Evolutionary conservation across 1,140 invertebrate species (phyloP), one percentile per base, ranked within the genome.

Genomic region (Aphelenchoides besseyi): DNA sequence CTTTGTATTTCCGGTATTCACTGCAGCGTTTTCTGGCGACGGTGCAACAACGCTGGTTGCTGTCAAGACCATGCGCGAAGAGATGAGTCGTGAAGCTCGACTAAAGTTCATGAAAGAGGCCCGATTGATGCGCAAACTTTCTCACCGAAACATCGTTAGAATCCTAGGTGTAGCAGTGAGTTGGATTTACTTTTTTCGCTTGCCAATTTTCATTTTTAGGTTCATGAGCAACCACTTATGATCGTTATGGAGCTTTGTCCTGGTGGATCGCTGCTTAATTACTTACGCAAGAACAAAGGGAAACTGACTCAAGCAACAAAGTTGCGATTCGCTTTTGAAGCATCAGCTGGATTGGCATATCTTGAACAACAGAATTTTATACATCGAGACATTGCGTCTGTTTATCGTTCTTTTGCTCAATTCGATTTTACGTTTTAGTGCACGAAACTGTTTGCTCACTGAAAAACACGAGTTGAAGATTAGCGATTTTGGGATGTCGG

Each of bases 111-210:
- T 77, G 75, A 77, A 77, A 48, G 75, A 77, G 52, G 75, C 75
- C 2, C 53, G 75, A 16, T n/a, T 78, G 1, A 77, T 77, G 75
- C 33, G 75, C 23, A 78, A 77, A 35, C 64, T 79, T 28, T 16
- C 23, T 0, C 84, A 87, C 63, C 80, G 84, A 0, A 85, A 86
- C 69, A 85, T 86, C 54, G 85, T 86, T 5, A 77, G 80, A 9
- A 84, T 87, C 8, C 76, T 87, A 16, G 86, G 86, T 9, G 85
- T 86, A 52, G 86, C 86, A 73, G 41, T n/a, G n/a, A n/a, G n/a
- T n/a, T n/a, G n/a, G n/a, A n/a, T n/a, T n/a, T n/a, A n/a, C n/a
- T n/a, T n/a, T n/a, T n/a, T n/a, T n/a, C n/a, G n/a, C n/a, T n/a
- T n/a, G n/a, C n/a, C n/a, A n/a, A n/a, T n/a, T n/a, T n/a, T n/a